Conservation (phyloP, 2,888 invertebrate genomes). For the Pseudococcus viburni region DNA sequence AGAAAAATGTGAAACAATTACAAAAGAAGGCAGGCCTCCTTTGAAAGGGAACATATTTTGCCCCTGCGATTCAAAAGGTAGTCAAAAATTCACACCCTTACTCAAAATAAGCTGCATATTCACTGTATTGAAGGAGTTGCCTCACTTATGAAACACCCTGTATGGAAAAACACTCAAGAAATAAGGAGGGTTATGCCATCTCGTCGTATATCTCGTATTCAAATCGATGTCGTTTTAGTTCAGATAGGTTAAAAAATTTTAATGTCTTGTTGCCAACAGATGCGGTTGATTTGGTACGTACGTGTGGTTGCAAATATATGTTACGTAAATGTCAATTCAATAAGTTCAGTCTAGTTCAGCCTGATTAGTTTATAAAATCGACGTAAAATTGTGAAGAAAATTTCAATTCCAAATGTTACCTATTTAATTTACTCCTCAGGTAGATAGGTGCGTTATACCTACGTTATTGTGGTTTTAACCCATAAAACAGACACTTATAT, state of each 20-base stretch:
- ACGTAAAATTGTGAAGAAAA: not conserved
- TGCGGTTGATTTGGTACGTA: not conserved
- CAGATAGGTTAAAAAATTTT: not conserved
- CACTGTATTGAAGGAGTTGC: too few relatives aligned
- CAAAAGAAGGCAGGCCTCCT: too few relatives aligned
- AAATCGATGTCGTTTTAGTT: not conserved
- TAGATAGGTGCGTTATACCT: not conserved
- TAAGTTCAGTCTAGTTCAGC: conserved; percentile 5
- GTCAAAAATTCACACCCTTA: too few relatives aligned
- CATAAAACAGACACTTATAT: not conserved
- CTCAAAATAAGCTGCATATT: too few relatives aligned
- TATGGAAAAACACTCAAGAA: not conserved
- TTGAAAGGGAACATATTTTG: too few relatives aligned
- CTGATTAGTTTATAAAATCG: not conserved
- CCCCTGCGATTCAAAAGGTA: too few relatives aligned
- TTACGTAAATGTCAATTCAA: conserved; percentile 24
- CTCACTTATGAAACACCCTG: not conserved
- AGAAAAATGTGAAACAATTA: too few relatives aligned
- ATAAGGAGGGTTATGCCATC: not conserved
- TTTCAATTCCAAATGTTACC: not conserved
- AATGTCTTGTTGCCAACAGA: not conserved
- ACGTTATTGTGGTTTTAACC: not conserved
- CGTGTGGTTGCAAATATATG: not conserved
- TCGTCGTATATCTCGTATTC: not conserved
- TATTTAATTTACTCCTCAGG: not conserved